phyloP scores from a whole-genome alignment of 1,140 invertebrate species.

The Latrodectus geometricus region DNA sequence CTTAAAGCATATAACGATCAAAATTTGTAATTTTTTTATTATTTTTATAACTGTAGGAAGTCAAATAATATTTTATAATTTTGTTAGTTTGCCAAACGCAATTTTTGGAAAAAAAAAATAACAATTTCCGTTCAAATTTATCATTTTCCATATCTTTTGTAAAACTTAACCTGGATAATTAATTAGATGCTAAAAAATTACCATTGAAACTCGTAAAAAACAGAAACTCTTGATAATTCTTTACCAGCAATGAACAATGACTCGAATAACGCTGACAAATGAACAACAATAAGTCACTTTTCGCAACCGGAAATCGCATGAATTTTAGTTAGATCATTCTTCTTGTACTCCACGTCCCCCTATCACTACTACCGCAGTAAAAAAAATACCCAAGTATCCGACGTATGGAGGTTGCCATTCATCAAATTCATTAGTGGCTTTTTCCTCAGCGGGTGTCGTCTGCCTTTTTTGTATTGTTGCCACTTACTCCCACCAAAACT shows the following conservation, averaged over 20 bases:
- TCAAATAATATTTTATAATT: too few species aligned
- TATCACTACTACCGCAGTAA: background rate
- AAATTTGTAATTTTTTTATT: too few species aligned
- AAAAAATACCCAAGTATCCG: background rate
- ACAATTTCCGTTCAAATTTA: too few species aligned
- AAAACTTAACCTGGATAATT: too few species aligned
- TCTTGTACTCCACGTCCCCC: background rate
- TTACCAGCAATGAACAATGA: background rate
- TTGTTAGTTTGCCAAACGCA: too few species aligned
- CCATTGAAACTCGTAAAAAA: background rate
- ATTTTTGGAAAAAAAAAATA: too few species aligned
- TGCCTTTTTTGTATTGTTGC: constrained; percentile 1
- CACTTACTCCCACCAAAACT: background rate
- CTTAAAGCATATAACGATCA: too few species aligned
- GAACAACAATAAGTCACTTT: background rate
- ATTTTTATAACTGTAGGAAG: too few species aligned
- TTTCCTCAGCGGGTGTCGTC: constrained; percentile 21
- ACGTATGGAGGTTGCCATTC: background rate
- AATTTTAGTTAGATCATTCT: background rate
- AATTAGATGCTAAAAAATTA: too few species aligned
- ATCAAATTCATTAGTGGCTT: constrained; percentile 13
- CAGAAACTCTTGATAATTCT: background rate
- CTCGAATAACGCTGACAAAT: background rate
- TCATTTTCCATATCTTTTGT: too few species aligned
- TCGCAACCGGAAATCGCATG: background rate